Evolutionary conservation across 2,113 vertebrate species (phyloP).

Genomic region (Copsychus sechellarum): DNA sequence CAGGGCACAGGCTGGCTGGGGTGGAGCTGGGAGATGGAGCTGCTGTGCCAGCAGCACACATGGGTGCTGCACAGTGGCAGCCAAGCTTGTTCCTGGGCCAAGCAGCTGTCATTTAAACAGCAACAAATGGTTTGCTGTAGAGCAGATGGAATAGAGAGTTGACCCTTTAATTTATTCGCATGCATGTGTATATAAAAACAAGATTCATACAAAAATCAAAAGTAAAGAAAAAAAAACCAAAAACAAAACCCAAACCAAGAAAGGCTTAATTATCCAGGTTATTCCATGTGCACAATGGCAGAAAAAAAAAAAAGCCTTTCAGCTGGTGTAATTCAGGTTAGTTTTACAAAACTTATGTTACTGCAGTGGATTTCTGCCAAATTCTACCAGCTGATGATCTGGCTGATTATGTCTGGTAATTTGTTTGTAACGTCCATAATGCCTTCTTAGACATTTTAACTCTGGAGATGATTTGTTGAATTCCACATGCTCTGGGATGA

Average conservation of each 20-base stretch:
- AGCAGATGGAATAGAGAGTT: slow-evolving; percentile 31
- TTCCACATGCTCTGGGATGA: background rate
- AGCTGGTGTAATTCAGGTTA: background rate
- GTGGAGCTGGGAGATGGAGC: background rate
- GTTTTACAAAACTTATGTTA: slow-evolving; percentile 8
- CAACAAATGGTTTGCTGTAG: slow-evolving; percentile 32
- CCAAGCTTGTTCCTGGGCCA: slow-evolving; percentile 31
- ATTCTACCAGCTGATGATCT: slow-evolving; percentile 58
- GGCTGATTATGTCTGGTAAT: slow-evolving; percentile 54
- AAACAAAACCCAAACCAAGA: background rate
- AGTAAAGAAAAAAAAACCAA: background rate
- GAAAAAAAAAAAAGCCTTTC: slow-evolving; percentile 10
- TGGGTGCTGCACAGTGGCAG: background rate
- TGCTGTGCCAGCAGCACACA: slow-evolving; percentile 14
- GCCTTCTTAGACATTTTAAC: slow-evolving; percentile 25
- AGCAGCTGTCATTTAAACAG: slow-evolving; percentile 62
- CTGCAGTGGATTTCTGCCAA: slow-evolving; percentile 48
- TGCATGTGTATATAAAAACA: background rate
- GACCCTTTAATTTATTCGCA: slow-evolving; percentile 37
- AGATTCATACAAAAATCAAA: background rate
- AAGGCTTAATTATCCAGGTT: background rate
- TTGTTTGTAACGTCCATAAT: slow-evolving; percentile 20
- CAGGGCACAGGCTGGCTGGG: accelerated
- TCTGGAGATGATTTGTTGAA: slow-evolving; percentile 46
- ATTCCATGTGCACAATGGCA: background rate